Conservation (phyloP, 2,797 vertebrate species). For the Pygocentrus nattereri region DNA sequence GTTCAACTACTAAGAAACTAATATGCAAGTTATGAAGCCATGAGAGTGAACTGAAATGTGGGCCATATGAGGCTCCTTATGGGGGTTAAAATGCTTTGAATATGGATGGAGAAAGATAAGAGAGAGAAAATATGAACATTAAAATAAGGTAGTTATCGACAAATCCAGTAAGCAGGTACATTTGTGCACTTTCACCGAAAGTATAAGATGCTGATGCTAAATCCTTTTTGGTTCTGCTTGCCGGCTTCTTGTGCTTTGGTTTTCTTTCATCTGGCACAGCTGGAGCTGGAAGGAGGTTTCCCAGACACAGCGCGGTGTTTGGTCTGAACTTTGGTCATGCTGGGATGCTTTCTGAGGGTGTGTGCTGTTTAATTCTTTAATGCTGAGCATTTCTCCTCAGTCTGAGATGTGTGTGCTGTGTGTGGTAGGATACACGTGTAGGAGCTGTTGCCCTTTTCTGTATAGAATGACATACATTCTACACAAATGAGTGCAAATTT, state of each 20-base stretch:
- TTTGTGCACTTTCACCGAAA: neutral
- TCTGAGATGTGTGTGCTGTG: neutral
- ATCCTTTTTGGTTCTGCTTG: too few species aligned
- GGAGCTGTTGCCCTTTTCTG: neutral
- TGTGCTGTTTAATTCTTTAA: slow-evolving; percentile 28
- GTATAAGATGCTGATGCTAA: neutral
- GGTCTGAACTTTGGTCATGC: slow-evolving; percentile 24
- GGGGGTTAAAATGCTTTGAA: neutral
- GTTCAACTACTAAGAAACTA: too few species aligned
- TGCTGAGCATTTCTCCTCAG: neutral
- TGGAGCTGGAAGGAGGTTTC: slow-evolving; percentile 17
- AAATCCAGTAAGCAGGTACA: neutral
- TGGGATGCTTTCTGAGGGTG: slow-evolving; percentile 30
- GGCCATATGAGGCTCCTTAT: neutral
- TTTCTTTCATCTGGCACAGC: neutral
- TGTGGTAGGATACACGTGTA: neutral
- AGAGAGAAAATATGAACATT: neutral
- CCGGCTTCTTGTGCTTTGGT: neutral
- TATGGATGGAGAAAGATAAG: neutral
- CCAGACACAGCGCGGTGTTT: neutral
- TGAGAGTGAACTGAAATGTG: neutral
- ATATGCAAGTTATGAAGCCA: neutral
- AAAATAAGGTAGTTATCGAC: neutral
- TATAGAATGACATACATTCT: too few species aligned
- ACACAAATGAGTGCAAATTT: too few species aligned